phyloP scores from a whole-genome alignment of 30 jellyfish, hydroid and myxozoan species.

The Turritopsis rubra region DNA sequence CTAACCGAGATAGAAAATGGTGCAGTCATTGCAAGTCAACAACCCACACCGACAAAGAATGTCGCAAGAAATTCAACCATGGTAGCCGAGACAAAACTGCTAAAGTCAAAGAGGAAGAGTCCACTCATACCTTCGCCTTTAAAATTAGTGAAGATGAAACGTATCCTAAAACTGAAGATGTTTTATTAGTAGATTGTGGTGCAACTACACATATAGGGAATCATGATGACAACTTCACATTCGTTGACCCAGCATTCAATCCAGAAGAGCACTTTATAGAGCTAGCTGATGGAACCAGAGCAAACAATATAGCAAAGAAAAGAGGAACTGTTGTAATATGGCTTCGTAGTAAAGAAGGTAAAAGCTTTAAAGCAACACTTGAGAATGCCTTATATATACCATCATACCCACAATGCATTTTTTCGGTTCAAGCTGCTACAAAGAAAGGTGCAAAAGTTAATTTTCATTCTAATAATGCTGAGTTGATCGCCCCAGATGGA shows the following conservation, averaged over 20 bases:
- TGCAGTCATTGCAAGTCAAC: constrained; percentile 20
- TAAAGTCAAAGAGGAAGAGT: background rate
- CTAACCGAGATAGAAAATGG: constrained; percentile 29
- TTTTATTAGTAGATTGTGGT: constrained; percentile 53
- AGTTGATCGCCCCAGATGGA: constrained; percentile 32
- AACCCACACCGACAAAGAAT: background rate
- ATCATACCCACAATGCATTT: constrained; percentile 44
- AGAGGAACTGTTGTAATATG: constrained; percentile 42
- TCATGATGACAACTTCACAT: constrained; percentile 30
- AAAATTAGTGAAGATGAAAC: constrained; percentile 22
- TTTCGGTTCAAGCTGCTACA: constrained; percentile 58
- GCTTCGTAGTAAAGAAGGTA: too few species aligned
- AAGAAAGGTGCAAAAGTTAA: constrained; percentile 38
- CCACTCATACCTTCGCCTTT: constrained; percentile 30
- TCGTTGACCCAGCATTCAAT: constrained; percentile 33
- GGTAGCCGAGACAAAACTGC: constrained; percentile 33
- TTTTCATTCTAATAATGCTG: constrained; percentile 29
- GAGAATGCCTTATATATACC: constrained; percentile 44
- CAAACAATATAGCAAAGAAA: constrained; percentile 57
- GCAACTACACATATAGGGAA: constrained; percentile 54
- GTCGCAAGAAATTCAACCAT: constrained; percentile 27
- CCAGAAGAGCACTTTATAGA: constrained; percentile 49
- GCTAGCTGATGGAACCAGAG: constrained; percentile 49
- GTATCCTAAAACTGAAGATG: background rate
- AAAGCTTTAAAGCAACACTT: constrained; percentile 29